Base-by-base conservation (phyloP, 1,140 invertebrate species). In the Propsilocerus akamusi region DNA sequence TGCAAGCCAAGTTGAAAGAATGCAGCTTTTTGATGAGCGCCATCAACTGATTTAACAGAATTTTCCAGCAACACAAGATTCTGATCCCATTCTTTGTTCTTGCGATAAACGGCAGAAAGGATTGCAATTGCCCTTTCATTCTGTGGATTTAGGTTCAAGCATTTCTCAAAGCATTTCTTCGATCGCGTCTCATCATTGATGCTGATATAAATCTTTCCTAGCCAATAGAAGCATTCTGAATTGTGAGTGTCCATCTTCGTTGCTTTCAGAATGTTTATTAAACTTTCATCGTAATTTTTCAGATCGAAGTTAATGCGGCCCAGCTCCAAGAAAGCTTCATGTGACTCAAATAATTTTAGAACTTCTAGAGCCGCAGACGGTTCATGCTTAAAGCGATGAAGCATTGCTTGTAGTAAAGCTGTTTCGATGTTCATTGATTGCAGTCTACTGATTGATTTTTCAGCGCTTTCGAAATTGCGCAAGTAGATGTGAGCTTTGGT, bases 91-190 rank as follows among this genome's bases (percentile, higher is more conserved):
- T 84, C 75, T 54, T 77, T 75, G 28, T 80, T 58, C 53, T 75
- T 68, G 52, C 75, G 72, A 58, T 89, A 83, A 25, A 81, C 70
- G 57, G 81, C 79, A 64, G 84, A 87, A 14, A 92, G 68, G 53
- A 77, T 75, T 59, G 79, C 74, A 20, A 80, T 80, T 51, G 78
- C 77, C 54, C 78, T 70, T 28, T 72, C 70, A 51, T 75, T 76
- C 50, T 70, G 65, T 17, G 73, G 71, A 68, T 86, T 81, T 2
- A 93, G 69, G 57, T 78, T 77, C 51, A 83, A 75, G 25, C 83
- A 78, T 65, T 87, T 90, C 61, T 88, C 78, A 63, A 80, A 90
- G 68, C 87, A 94, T 59, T 81, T 80, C 54, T 73, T 75, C 3
- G 83, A 78, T 58, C 83, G 80, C 28, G 75, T 69, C 25, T 76